A percentile compares a stretch with the other conserved stretches of the same genome.
phyloP scores from a whole-genome alignment of 2,797 vertebrate genomes.

The Pseudochirops cupreus region DNA sequence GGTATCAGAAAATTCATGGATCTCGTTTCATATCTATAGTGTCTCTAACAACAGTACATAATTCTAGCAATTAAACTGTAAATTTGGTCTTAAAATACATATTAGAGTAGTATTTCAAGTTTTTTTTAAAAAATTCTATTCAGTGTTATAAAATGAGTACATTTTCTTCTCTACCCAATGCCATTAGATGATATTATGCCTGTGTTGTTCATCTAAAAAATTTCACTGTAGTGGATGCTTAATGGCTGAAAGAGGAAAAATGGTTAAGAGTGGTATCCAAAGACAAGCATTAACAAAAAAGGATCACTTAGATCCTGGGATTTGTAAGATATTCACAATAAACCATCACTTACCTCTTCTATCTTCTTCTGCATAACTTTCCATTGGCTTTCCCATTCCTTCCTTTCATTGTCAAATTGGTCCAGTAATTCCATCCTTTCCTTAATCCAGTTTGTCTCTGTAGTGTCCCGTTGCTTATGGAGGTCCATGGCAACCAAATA shows the following conservation, averaged over 20 bases:
- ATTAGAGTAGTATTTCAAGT: constrained; percentile 49
- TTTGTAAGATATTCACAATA: constrained; percentile 46
- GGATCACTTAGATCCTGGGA: constrained; percentile 21
- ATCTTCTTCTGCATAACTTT: constrained; percentile 98
- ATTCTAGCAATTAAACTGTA: constrained; percentile 21
- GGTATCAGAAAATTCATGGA: constrained; percentile 32
- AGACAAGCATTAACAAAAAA: constrained; percentile 32
- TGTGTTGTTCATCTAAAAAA: constrained; percentile 35
- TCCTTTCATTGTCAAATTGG: constrained; percentile 95
- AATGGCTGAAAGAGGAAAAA: constrained; percentile 44
- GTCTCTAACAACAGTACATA: constrained; percentile 4
- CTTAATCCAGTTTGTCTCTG: constrained; percentile 91
- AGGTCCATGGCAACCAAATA: constrained; percentile 92
- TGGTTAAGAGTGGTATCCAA: constrained; percentile 6
- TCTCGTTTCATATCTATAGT: constrained; percentile 11
- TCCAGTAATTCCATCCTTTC: constrained; percentile 96
- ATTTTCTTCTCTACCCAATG: constrained; percentile 22
- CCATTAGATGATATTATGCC: constrained; percentile 41
- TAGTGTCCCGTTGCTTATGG: constrained; percentile 90
- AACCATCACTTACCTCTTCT: constrained; percentile 90
- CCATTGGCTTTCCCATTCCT: constrained; percentile 97
- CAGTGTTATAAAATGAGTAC: constrained; percentile 45
- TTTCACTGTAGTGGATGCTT: constrained; percentile 43
- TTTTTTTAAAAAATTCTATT: constrained; percentile 24
- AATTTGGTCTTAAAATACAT: constrained; percentile 17